Evolutionary conservation across 2,888 invertebrate species (phyloP).

Genomic region (Trichogramma evanescens): DNA sequence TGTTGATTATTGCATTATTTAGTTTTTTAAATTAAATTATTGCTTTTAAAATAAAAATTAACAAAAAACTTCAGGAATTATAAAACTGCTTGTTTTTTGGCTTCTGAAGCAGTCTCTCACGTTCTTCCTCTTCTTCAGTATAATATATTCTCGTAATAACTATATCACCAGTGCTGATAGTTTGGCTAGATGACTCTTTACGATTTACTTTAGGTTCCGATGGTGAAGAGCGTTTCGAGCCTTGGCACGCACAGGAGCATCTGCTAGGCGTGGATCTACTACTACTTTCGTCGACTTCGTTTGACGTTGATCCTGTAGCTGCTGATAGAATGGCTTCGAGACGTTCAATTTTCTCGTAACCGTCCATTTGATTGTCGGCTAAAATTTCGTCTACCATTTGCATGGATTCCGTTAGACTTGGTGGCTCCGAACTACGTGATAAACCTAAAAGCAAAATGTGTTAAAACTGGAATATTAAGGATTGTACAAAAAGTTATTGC

Average conservation of each 20-base stretch:
- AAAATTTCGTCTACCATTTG: slow-evolving; percentile 81
- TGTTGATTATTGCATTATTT: no score
- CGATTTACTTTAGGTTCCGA: slow-evolving; percentile 40
- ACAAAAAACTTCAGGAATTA: no score
- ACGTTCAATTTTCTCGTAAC: slow-evolving; percentile 77
- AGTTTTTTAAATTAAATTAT: no score
- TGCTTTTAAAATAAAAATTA: no score
- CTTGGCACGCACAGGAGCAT: slow-evolving; percentile 44
- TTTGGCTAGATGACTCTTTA: slow-evolving; percentile 66
- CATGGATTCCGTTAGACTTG: slow-evolving; percentile 82
- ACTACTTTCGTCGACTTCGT: slow-evolving; percentile 50
- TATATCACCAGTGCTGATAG: slow-evolving; percentile 85
- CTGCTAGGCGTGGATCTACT: slow-evolving; percentile 49
- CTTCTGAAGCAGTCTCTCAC: slow-evolving; percentile 52
- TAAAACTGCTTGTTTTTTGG: slow-evolving; percentile 44
- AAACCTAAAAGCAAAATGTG: slow-evolving; percentile 45
- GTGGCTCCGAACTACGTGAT: slow-evolving; percentile 70
- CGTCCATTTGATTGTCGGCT: slow-evolving; percentile 75
- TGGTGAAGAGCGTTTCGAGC: slow-evolving; percentile 21
- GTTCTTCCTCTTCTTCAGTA: slow-evolving; percentile 55
- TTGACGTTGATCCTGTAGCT: slow-evolving; percentile 64
- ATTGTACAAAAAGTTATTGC: neutral
- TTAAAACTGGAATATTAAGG: neutral
- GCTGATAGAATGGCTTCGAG: slow-evolving; percentile 79
- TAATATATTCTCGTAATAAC: slow-evolving; percentile 78